Conservation (phyloP, 1,140 invertebrate genomes). For the Goniozus legneri region DNA sequence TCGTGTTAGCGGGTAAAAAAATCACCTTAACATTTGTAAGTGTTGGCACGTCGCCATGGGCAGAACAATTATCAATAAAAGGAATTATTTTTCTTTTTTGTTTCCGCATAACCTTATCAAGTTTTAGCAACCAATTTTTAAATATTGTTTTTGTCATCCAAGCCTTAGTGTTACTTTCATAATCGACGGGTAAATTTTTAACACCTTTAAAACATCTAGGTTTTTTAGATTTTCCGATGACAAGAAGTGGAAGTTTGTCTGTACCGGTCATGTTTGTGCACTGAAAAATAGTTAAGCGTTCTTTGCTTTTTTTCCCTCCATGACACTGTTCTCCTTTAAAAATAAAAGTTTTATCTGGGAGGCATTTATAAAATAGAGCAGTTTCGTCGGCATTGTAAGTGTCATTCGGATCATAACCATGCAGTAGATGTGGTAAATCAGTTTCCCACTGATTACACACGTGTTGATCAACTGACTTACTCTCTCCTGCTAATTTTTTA, state of each 20-base stretch:
- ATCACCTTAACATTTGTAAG: slow-evolving; percentile 41
- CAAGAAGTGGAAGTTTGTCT: background rate
- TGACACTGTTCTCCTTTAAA: background rate
- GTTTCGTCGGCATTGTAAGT: background rate
- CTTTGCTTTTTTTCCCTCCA: background rate
- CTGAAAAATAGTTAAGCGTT: background rate
- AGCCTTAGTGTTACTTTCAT: slow-evolving; percentile 49
- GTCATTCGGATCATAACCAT: background rate
- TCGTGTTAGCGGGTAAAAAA: slow-evolving; percentile 52
- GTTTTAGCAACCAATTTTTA: no score
- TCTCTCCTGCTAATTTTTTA: slow-evolving; percentile 16
- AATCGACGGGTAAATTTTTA: slow-evolving; percentile 41
- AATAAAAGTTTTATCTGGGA: background rate
- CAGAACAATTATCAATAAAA: slow-evolving; percentile 23
- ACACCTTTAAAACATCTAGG: slow-evolving; percentile 52
- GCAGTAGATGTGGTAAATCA: background rate
- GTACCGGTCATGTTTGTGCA: background rate
- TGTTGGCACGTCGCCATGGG: slow-evolving; percentile 15
- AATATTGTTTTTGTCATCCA: slow-evolving; percentile 51
- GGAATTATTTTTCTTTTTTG: slow-evolving; percentile 25
- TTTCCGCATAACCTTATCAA: no score
- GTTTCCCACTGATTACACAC: background rate
- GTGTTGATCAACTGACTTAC: background rate
- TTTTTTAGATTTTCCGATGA: background rate
- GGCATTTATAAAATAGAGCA: background rate